These are phyloP conservation scores for Chiridota heheva DNA, from an alignment of 35 echinoderm and acorn worm genomes.

Conservation along the genomic window DNA sequence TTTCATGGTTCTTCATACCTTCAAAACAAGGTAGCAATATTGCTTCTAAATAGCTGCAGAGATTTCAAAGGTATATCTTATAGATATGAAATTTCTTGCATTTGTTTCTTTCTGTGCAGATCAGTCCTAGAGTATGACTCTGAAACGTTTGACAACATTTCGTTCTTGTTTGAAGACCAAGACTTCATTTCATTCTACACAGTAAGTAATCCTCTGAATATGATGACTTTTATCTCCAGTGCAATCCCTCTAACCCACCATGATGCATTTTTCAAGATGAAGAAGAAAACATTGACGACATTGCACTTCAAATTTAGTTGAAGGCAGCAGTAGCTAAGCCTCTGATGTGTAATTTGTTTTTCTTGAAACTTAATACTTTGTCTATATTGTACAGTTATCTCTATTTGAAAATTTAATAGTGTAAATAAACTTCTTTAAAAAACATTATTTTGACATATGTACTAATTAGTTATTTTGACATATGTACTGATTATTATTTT, in stretches of 20 bases:
- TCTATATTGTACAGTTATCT: background rate
- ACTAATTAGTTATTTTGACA: too few relatives aligned
- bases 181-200: conserved; percentile 89
- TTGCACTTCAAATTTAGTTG: background rate
- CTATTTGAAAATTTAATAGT: too few relatives aligned
- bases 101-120: conserved; percentile 51
- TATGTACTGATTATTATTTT: too few relatives aligned
- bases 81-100: too few relatives aligned
- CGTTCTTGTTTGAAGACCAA: conserved; percentile 69
- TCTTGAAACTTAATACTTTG: too few relatives aligned
- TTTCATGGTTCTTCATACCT: too few relatives aligned
- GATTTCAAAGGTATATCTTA: too few relatives aligned
- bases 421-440: too few relatives aligned
- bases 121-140: conserved; percentile 85
- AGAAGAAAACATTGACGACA: background rate
- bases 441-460: too few relatives aligned
- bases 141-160: conserved; percentile 68
- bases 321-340: background rate
- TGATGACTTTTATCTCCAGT: background rate
- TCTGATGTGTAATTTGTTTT: too few relatives aligned
- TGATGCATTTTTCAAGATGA: background rate
- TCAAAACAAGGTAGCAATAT: too few relatives aligned
- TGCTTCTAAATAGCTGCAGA: too few relatives aligned
- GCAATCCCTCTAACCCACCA: background rate
- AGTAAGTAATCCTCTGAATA: conserved; percentile 54